A percentile compares a stretch with the other conserved stretches of the same genome.
These are phyloP conservation scores for Procambarus clarkii DNA, from an alignment of 1,140 invertebrate species.

Conservation along the genomic window DNA sequence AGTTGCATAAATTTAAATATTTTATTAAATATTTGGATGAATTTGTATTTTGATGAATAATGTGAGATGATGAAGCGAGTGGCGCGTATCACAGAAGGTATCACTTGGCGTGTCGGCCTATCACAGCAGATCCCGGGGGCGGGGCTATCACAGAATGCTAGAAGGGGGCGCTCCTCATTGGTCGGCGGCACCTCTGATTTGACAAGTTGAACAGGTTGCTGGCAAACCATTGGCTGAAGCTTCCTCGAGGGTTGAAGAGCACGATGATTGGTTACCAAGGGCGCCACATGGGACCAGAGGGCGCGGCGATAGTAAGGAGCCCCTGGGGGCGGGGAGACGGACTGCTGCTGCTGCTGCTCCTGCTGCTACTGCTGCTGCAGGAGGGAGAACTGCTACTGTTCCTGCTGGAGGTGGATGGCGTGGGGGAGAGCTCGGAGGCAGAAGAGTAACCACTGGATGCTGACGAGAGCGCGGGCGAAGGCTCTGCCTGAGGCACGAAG, in stretches of 20 bases:
- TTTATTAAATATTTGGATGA: slow-evolving; percentile 33
- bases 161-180: slow-evolving; percentile 54
- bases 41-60: slow-evolving; percentile 21
- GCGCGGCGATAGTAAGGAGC: slow-evolving; percentile 60
- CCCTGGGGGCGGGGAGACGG: slow-evolving; percentile 67
- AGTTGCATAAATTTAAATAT: slow-evolving; percentile 42
- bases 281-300: slow-evolving; percentile 72
- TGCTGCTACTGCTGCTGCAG: slow-evolving; percentile 52
- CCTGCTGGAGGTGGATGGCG: slow-evolving; percentile 66
- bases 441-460: slow-evolving; percentile 71
- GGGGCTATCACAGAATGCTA: slow-evolving; percentile 70
- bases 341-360: slow-evolving; percentile 39
- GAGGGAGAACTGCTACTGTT: slow-evolving; percentile 66
- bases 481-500: slow-evolving; percentile 68
- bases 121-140: slow-evolving; percentile 58
- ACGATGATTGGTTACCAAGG: slow-evolving; percentile 71
- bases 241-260: slow-evolving; percentile 4
- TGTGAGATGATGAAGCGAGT: neutral
- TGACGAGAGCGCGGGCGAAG: slow-evolving; percentile 70
- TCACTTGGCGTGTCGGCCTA: slow-evolving; percentile 57
- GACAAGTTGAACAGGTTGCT: slow-evolving; percentile 35
- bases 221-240: slow-evolving; percentile 46
- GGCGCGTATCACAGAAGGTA: slow-evolving; percentile 56
- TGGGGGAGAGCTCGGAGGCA: slow-evolving; percentile 66
- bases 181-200: slow-evolving; percentile 38